Base-by-base conservation (phyloP, 2,888 invertebrate genomes). In the Temnothorax rugatulus region DNA sequence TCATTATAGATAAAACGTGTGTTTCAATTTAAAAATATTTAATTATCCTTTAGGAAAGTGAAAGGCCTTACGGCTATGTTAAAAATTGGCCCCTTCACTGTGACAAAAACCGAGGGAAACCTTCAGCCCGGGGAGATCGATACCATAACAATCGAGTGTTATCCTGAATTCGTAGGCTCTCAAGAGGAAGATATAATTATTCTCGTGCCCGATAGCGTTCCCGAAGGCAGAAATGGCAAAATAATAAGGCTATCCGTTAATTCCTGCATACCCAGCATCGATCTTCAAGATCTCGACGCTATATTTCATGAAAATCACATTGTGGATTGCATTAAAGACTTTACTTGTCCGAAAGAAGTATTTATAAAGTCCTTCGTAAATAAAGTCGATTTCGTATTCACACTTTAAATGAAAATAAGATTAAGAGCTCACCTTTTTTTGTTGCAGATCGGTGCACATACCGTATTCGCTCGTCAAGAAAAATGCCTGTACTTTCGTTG, bases 231-330 rank as follows among this genome's bases (percentile, higher is more conserved):
- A 21, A 91, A 95, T 25, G 96, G 96, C 0, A 95, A 95, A 66
- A 94, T 94, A 2, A 90, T 96, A 0, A 95, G 90, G 57, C 91
- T 97, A 8, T 95, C 95, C 2, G 96, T 96, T 3, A 95, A 95
- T 21, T 96, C 96, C 34, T 96, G 95, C n/a, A 94, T 96, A 90
- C 96, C 97, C 0, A 94, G 94, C 11, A 91, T 97, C 79, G 96
- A 96, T 91, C 96, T 96, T 82, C 95, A 95, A 92, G 96, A 96
- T 91, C 92, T 96, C 34, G 95, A 96, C 76, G 95, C 95, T 3
- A 96, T 97, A 0, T 97, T 97, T 91, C 95, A 95, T 84, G 96
- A 96, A 92, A 96, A 96, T 90, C 95, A 96, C 29, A 95, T 97
- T 83, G 95, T 96, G 0, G 95, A 96, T 90, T 95, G 94, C 81